A percentile compares a stretch with the other conserved stretches of the same genome.
Evolutionary conservation across 1,140 invertebrate species (phyloP).

Genomic region (Ceratosolen fusciceps): DNA sequence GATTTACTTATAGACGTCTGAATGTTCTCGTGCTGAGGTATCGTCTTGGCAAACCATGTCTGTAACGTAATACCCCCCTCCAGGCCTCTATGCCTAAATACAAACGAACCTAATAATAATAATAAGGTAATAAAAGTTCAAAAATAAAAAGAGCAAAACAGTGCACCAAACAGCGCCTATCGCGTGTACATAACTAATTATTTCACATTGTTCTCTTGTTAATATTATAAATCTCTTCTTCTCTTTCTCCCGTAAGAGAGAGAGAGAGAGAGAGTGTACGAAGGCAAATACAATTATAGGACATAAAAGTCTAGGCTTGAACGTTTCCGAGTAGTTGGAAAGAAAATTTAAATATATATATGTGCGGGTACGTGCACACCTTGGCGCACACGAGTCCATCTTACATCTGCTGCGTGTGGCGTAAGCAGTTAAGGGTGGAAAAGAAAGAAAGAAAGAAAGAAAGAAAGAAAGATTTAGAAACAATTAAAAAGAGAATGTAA

Average conservation of each 20-base stretch:
- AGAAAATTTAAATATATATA: neutral
- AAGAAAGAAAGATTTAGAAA: conserved; percentile 36
- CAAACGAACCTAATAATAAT: conserved; percentile 34
- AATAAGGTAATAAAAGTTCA: neutral
- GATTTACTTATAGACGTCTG: no score
- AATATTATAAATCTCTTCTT: conserved; percentile 36
- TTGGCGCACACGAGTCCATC: no score
- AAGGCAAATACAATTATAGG: conserved; percentile 25
- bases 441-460: neutral
- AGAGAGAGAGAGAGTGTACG: no score
- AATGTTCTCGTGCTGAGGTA: conserved; percentile 1
- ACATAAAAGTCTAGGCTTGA: neutral
- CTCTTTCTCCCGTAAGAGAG: conserved; percentile 3
- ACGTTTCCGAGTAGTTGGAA: conserved; percentile 42
- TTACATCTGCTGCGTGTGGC: no score
- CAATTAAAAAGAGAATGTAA: conserved; percentile 1
- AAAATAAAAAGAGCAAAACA: conserved; percentile 20
- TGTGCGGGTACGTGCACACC: neutral
- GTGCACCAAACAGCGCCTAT: conserved; percentile 12
- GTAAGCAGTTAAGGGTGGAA: neutral
- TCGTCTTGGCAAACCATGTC: conserved; percentile 15
- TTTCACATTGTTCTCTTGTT: conserved; percentile 38
- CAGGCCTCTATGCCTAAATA: no score
- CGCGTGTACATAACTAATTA: conserved; percentile 36
- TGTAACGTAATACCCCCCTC: conserved; percentile 44